Conservation (phyloP, 2,113 vertebrate genomes). For the Petromus typicus region DNA sequence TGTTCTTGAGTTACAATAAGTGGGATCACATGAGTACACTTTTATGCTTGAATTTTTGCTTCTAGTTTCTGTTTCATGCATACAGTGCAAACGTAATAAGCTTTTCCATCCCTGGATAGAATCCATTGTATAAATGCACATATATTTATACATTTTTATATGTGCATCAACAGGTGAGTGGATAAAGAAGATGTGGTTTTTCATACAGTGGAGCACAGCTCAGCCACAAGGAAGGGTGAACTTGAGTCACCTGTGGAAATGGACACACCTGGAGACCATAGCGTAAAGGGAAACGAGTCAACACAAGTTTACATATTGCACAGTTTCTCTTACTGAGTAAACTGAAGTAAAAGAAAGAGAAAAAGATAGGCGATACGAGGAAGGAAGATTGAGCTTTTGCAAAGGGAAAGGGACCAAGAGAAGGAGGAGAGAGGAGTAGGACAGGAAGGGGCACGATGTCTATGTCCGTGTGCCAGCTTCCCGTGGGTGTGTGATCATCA, state of each 20-base stretch:
- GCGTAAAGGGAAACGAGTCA: neutral
- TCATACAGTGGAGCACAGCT: neutral
- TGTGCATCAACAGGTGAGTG: too few species aligned
- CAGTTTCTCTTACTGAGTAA: neutral
- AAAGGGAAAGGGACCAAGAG: neutral
- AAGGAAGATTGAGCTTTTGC: neutral
- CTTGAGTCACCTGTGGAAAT: neutral
- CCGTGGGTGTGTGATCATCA: neutral
- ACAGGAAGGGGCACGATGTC: neutral
- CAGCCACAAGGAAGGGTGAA: neutral
- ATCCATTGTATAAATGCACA: neutral
- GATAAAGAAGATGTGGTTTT: too few species aligned
- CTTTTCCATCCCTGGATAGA: neutral
- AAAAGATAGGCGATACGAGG: neutral
- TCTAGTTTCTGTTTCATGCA: neutral
- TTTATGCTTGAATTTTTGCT: too few species aligned
- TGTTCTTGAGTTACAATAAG: neutral
- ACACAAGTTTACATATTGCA: neutral
- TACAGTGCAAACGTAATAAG: neutral
- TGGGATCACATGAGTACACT: fast-evolving
- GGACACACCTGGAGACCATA: neutral
- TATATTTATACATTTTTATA: neutral
- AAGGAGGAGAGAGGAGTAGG: neutral
- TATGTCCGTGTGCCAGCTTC: neutral
- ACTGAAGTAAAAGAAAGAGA: neutral